Percentiles rank a stretch among this genome's conserved stretches.
Conservation (phyloP, 2,113 vertebrate genomes). For the Edolisoma coerulescens region DNA sequence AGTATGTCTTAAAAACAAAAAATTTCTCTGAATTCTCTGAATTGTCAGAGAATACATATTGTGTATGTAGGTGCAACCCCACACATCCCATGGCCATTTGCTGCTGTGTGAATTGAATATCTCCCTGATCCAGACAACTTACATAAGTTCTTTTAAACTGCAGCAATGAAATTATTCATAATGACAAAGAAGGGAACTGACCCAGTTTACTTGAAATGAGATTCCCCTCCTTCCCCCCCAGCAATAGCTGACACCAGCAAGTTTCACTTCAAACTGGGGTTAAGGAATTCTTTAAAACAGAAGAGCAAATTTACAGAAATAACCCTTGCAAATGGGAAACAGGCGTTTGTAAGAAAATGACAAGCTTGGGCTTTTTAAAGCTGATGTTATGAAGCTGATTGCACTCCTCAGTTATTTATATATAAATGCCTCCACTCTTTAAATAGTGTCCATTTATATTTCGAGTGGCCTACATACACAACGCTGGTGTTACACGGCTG, state of each 20-base stretch:
- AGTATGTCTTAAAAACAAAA: not conserved
- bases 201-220: constrained; percentile 46
- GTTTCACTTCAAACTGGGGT: constrained; percentile 17
- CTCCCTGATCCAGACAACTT: not conserved
- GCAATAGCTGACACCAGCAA: constrained; percentile 48
- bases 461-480: constrained; percentile 11
- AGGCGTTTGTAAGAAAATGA: not conserved
- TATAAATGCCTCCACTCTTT: constrained; percentile 8
- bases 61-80: not conserved
- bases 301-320: not conserved
- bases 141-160: constrained; percentile 1
- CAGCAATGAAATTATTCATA: constrained; percentile 46
- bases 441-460: constrained; percentile 22
- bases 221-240: not conserved
- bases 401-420: constrained; percentile 6
- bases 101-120: not conserved
- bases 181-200: constrained; percentile 45
- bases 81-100: not conserved
- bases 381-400: constrained; percentile 13
- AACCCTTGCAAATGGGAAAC: not conserved
- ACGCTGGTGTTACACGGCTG: not conserved
- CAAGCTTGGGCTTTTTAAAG: not conserved
- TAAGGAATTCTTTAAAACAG: not conserved
- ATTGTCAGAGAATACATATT: not conserved
- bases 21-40: not conserved